Percentiles rank a stretch among this genome's conserved stretches.
Evolutionary conservation across 2,113 vertebrate species (phyloP).

Genomic region (Dicentrarchus labrax): DNA sequence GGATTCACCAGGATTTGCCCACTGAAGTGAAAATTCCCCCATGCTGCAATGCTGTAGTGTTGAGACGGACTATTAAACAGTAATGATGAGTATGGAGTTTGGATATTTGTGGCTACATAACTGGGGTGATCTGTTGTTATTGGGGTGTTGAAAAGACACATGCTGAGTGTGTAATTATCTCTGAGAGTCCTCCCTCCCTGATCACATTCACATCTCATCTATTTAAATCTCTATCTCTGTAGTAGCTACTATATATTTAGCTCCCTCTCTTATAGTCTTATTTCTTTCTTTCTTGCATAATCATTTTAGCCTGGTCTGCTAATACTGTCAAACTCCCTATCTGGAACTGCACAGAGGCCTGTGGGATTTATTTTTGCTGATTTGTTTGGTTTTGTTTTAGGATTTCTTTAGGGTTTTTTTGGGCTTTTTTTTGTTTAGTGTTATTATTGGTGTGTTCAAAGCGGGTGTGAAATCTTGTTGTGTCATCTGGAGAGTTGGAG

Average conservation of each 20-base stretch:
- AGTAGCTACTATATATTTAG: conserved; percentile 50
- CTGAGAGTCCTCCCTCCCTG: conserved; percentile 36
- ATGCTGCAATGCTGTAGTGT: neutral
- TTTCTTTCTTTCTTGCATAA: conserved; percentile 33
- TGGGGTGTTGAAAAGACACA: conserved; percentile 44
- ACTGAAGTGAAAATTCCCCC: neutral
- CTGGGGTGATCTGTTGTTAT: conserved; percentile 29
- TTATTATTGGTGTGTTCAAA: conserved; percentile 54
- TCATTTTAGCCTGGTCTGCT: conserved; percentile 43
- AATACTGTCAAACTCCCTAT: conserved; percentile 30
- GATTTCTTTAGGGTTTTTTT: neutral
- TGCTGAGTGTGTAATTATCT: conserved; percentile 61
- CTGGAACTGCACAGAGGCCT: conserved; percentile 20
- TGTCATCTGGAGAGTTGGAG: conserved; percentile 59
- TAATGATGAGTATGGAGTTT: conserved; percentile 5
- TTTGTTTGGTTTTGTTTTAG: conserved; percentile 42
- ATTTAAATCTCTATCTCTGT: conserved; percentile 48
- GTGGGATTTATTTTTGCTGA: conserved; percentile 57
- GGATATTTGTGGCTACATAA: conserved; percentile 28
- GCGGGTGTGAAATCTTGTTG: conserved; percentile 22
- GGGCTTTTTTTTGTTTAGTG: neutral
- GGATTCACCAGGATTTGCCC: neutral
- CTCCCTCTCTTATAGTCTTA: conserved; percentile 8
- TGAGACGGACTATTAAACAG: conserved; percentile 26
- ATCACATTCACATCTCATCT: conserved; percentile 46